Percentiles rank a stretch among this genome's conserved stretches.
These are phyloP conservation scores for Cromileptes altivelis DNA, from an alignment of 2,113 vertebrate species.

Conservation along the genomic window DNA sequence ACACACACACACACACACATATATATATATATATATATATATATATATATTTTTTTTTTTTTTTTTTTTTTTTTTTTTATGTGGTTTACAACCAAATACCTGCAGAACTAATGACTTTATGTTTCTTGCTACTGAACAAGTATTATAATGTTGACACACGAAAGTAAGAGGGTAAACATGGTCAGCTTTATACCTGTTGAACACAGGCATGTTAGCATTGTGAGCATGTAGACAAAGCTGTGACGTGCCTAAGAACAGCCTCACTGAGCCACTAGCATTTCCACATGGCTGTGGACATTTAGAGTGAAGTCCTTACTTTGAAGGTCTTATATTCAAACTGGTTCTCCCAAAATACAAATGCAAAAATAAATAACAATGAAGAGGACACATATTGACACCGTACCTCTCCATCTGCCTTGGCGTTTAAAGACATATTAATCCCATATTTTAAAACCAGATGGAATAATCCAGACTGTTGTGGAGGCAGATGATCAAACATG, in stretches of 20 bases:
- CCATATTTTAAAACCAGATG: neutral
- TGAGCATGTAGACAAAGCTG: too few relatives aligned
- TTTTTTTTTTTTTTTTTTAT: too few relatives aligned
- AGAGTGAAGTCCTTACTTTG: neutral
- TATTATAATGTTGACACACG: neutral
- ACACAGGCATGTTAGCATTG: too few relatives aligned
- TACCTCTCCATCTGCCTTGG: neutral
- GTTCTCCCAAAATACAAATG: too few relatives aligned
- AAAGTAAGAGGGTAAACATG: neutral
- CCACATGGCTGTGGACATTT: neutral
- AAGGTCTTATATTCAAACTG: too few relatives aligned
- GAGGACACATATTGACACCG: neutral
- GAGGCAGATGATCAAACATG: neutral
- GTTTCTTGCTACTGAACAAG: neutral
- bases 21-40: too few relatives aligned
- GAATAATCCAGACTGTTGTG: neutral
- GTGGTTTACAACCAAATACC: neutral
- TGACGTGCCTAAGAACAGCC: too few relatives aligned
- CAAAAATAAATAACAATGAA: neutral
- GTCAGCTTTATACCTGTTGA: too few relatives aligned
- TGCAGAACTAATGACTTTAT: neutral
- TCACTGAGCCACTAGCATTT: neutral
- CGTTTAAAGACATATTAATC: neutral
- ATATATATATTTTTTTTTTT: too few relatives aligned
- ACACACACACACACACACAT: too few relatives aligned